Conservation (phyloP, 2,113 vertebrate genomes). For the Ancistrus triradiatus region DNA sequence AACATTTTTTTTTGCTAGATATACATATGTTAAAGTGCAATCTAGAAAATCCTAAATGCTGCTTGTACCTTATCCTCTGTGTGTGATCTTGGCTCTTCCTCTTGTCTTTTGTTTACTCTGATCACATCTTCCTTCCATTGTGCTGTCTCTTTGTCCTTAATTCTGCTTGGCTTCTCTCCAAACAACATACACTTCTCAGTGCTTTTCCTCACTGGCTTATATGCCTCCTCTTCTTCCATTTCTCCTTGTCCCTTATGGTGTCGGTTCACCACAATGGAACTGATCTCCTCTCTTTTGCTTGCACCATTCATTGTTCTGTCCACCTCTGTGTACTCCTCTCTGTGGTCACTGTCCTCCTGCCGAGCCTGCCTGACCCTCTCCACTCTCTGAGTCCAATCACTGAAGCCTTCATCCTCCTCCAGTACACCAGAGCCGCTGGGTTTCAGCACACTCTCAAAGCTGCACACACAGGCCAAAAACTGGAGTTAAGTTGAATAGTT, state of each 20-base stretch:
- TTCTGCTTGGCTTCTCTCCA: conserved; percentile 20
- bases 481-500: neutral
- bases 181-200: conserved; percentile 46
- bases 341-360: conserved; percentile 50
- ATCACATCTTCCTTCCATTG: conserved; percentile 37
- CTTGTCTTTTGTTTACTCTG: conserved; percentile 36
- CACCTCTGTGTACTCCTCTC: conserved; percentile 37
- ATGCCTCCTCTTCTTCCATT: conserved; percentile 37
- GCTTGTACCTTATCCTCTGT: conserved; percentile 43
- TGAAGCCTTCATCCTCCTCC: conserved; percentile 93
- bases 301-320: conserved; percentile 41
- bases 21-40: neutral
- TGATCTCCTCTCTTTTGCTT: neutral
- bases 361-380: conserved; percentile 66
- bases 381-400: conserved; percentile 85
- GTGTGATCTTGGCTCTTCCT: conserved; percentile 38
- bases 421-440: conserved; percentile 58
- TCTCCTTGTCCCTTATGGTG: neutral
- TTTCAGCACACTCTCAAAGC: conserved; percentile 63
- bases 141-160: conserved; percentile 36
- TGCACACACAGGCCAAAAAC: conserved; percentile 39
- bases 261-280: neutral
- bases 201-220: conserved; percentile 27
- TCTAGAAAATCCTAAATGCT: neutral
- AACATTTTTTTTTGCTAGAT: neutral